These are phyloP conservation scores for Corythucha ciliata DNA, from an alignment of 2,888 invertebrate species.

Conservation along the genomic window DNA sequence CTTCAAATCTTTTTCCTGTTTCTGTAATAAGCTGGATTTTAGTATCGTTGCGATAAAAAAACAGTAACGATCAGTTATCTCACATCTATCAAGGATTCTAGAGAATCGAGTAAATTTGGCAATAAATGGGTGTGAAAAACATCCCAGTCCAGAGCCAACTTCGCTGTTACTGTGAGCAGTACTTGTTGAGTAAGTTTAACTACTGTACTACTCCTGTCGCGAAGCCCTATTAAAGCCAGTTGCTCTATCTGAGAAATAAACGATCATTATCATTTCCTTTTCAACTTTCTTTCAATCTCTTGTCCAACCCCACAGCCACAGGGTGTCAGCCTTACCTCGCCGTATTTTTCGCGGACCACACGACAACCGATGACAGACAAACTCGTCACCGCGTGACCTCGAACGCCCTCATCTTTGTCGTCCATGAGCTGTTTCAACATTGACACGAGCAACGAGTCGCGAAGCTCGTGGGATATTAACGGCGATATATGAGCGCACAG, in stretches of 20 bases:
- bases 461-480: conserved; percentile 47
- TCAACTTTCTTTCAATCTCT: too few relatives aligned
- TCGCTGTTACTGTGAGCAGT: conserved; percentile 53
- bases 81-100: conserved; percentile 2
- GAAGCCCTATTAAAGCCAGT: conserved; percentile 49
- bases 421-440: conserved; percentile 62
- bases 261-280: too few relatives aligned
- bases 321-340: too few relatives aligned
- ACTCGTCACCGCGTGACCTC: conserved; percentile 53
- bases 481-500: conserved; percentile 57
- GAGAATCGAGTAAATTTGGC: conserved; percentile 11
- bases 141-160: conserved; percentile 33
- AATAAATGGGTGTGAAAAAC: conserved; percentile 16
- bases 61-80: too few relatives aligned
- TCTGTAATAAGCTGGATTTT: conserved; percentile 11
- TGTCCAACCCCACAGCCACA: too few relatives aligned
- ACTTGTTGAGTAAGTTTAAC: conserved; percentile 47
- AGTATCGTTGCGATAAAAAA: too few relatives aligned
- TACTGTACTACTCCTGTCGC: conserved; percentile 49
- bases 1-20: conserved; percentile 16
- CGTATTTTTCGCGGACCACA: conserved; percentile 14
- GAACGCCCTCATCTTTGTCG: conserved; percentile 53
- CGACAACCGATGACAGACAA: conserved; percentile 47
- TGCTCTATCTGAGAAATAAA: conserved; percentile 45
- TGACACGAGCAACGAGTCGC: conserved; percentile 58